Conservation (phyloP, 2,113 vertebrate genomes). For the Anolis carolinensis region DNA sequence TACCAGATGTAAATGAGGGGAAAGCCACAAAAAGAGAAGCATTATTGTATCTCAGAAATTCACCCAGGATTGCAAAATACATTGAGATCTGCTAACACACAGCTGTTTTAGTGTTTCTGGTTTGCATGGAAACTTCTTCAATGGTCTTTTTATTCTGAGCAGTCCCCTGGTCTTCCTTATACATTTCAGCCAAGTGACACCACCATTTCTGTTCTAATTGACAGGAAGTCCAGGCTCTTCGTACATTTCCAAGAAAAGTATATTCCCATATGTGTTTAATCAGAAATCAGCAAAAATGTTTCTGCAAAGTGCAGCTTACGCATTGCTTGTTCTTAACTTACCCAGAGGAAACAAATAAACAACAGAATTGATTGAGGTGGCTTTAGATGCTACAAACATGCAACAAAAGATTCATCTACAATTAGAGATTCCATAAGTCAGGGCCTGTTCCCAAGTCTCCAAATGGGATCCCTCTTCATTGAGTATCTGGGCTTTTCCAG, state of each 20-base stretch:
- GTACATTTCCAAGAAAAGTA: background rate
- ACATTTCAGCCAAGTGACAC: background rate
- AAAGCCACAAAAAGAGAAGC: background rate
- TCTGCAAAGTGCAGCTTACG: background rate
- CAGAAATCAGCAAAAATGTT: background rate
- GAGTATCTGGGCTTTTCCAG: no score
- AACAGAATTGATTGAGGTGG: background rate
- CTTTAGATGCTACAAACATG: background rate
- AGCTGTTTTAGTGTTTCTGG: background rate
- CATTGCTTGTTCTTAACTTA: background rate
- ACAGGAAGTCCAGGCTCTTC: background rate
- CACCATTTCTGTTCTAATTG: slow-evolving; percentile 2
- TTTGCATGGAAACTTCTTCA: slow-evolving; percentile 2
- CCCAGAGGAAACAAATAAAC: background rate
- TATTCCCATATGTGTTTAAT: background rate
- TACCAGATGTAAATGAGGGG: background rate
- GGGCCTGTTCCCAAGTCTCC: no score
- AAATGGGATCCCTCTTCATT: no score
- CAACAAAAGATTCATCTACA: background rate
- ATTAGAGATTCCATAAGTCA: background rate
- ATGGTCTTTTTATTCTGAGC: background rate
- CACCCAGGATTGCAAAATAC: slow-evolving; percentile 7
- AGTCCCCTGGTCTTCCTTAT: background rate
- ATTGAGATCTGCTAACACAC: background rate
- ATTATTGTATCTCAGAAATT: slow-evolving; percentile 19